phyloP scores from a whole-genome alignment of 2,113 vertebrate species.

The Carettochelys insculpta region DNA sequence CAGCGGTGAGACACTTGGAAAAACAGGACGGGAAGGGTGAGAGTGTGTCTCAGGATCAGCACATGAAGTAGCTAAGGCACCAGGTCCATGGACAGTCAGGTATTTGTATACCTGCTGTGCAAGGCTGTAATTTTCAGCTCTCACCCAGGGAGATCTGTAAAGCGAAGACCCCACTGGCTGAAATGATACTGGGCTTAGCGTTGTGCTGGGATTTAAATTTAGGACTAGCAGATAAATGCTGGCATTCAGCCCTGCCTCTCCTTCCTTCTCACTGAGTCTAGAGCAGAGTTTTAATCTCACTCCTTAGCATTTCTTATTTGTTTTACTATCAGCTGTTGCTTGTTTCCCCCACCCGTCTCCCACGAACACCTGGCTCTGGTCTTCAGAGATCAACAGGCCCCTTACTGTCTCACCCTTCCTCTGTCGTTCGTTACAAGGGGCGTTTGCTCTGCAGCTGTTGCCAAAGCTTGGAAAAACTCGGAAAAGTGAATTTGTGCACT shows the following conservation, averaged over 20 bases:
- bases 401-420: neutral
- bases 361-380: neutral
- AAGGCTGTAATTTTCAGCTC: neutral
- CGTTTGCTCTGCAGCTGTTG: neutral
- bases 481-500: neutral
- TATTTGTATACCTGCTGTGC: neutral
- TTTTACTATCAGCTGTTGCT: neutral
- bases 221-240: neutral
- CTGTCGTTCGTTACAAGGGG: neutral
- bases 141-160: neutral
- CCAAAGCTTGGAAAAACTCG: neutral
- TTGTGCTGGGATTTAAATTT: neutral
- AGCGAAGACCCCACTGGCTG: neutral
- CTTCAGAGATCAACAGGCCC: neutral
- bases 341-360: rapidly evolving
- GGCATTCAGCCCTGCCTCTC: neutral
- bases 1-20: neutral
- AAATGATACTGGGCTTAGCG: neutral
- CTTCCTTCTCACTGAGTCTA: neutral
- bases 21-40: neutral
- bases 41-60: neutral
- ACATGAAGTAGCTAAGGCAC: neutral
- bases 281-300: neutral
- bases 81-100: neutral
- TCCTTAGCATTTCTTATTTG: neutral